These are phyloP conservation scores for Alosa sapidissima DNA, from an alignment of 2,797 vertebrate species.

Conservation along the genomic window DNA sequence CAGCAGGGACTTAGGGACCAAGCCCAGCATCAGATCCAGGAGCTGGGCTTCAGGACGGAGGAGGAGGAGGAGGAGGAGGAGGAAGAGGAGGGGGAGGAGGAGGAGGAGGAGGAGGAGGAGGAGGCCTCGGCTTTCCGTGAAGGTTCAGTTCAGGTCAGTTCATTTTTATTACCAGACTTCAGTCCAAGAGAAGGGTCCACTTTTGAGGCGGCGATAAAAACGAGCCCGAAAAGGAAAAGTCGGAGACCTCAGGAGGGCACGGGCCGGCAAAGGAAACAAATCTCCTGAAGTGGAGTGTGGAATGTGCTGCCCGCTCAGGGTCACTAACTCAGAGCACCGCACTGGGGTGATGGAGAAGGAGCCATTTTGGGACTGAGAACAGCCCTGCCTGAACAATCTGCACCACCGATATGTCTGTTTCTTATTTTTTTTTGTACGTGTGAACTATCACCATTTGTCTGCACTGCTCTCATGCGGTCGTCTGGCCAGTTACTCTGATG, in stretches of 20 bases:
- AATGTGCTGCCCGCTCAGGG: not conserved
- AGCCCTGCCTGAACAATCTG: not conserved
- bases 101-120: not conserved
- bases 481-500: constrained; percentile 14
- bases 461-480: constrained; percentile 11
- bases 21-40: too few relatives aligned
- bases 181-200: not conserved
- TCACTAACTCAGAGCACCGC: constrained; percentile 5
- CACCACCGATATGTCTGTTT: not conserved
- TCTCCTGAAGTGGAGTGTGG: constrained; percentile 3
- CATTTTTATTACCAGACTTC: too few relatives aligned
- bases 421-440: not conserved
- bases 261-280: not conserved
- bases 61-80: too few relatives aligned
- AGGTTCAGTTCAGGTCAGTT: not conserved
- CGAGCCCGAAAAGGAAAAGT: not conserved
- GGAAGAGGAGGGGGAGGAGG: too few relatives aligned
- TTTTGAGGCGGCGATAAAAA: not conserved
- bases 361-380: not conserved
- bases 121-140: not conserved
- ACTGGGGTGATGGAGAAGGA: not conserved
- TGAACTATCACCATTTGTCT: constrained; percentile 30
- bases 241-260: not conserved
- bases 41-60: too few relatives aligned
- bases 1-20: too few relatives aligned